Conservation (phyloP, 2,888 invertebrate genomes). For the Cataglyphis rosenhaueri region DNA sequence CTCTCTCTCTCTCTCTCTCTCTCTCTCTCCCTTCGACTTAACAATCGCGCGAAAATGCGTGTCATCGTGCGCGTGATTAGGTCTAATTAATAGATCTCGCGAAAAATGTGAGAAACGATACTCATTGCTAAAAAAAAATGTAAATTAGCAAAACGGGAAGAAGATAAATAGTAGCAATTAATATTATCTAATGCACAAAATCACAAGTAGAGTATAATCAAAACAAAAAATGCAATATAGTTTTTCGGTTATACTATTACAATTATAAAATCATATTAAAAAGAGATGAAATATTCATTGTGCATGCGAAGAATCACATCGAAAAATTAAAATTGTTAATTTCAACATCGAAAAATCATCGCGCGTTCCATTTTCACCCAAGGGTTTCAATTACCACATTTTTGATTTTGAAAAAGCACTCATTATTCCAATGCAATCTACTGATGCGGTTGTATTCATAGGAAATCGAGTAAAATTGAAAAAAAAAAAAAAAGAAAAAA, state of each 20-base stretch:
- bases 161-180: background rate
- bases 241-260: background rate
- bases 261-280: background rate
- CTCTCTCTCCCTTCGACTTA: background rate
- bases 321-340: slow-evolving; percentile 26
- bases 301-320: background rate
- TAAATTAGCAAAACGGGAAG: background rate
- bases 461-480: slow-evolving; percentile 41
- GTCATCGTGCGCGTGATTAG: background rate
- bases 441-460: slow-evolving; percentile 30
- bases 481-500: background rate
- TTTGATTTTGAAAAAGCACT: slow-evolving; percentile 16
- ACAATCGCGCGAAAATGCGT: slow-evolving; percentile 8
- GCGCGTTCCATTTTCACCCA: background rate
- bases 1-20: background rate
- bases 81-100: slow-evolving; percentile 19
- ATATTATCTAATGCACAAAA: slow-evolving; percentile 14
- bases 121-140: background rate
- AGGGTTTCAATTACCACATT: slow-evolving; percentile 27
- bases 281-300: background rate
- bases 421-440: slow-evolving; percentile 30
- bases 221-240: background rate
- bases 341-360: slow-evolving; percentile 5
- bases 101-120: slow-evolving; percentile 4
- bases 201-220: background rate